Evolutionary conservation across 2,888 invertebrate species (phyloP), one percentile per base, ranked within the genome.

Genomic region (Limnephilus lunatus): DNA sequence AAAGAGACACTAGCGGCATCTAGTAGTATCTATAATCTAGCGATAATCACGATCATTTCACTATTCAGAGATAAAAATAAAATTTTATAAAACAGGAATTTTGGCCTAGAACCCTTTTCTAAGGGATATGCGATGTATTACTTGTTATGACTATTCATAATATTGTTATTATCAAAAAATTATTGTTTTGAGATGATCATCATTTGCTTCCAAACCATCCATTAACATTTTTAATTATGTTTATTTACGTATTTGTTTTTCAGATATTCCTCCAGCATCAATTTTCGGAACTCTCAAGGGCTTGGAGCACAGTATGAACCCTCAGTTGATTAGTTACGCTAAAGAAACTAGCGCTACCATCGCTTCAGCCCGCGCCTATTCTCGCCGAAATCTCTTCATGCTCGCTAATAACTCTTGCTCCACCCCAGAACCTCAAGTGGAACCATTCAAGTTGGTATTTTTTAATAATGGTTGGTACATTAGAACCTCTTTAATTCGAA

Each of bases 231-330:
- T 68, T 68, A 7, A 19, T 68, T 19, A 19, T 3, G 11, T 53
- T 53, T 68, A 68, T 5, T 68, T 68, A 25, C 4, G 7, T 25
- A 68, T 68, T 68, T 9, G 68, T 68, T 68, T 68, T 68, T 89
- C 93, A 96, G 96, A 96, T 94, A 32, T 81, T 32, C 35, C 96
- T 7, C 97, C 97, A 82, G 97, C 97, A 91, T 97, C 97, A 48
- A 96, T 97, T 7, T 98, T 98, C 95, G 98, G 98, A 9, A 98
- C 98, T 0, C 95, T 98, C 0, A 98, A 98, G 95, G 98, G 98
- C 0, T 96, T 98, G 85, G 99, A 99, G 94, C 98, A 98, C 95
- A 98, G 98, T 94, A 98, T 99, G 97, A 99, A 99, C 95, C 99
- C 99, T 0, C 98, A 98, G 94, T 96, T 99, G 91, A 98, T 98